These are phyloP conservation scores for Drosophila borborema DNA, from an alignment of 2,888 invertebrate species.

Conservation along the genomic window DNA sequence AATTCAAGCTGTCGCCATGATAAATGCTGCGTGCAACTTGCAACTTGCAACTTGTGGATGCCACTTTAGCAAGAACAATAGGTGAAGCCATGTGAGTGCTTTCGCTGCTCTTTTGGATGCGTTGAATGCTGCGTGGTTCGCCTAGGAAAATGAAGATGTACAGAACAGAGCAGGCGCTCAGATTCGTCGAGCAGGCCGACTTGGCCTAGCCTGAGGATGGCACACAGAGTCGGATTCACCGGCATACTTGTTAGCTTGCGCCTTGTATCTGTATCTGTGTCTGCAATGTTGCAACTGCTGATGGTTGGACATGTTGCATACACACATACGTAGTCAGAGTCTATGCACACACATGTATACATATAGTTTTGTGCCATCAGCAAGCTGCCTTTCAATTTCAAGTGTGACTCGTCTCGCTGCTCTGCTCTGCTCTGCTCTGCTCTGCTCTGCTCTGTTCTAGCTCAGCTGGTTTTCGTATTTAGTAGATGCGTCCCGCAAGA, in stretches of 20 bases:
- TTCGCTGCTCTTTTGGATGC: neutral
- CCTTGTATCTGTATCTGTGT: conserved; percentile 36
- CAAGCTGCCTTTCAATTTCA: conserved; percentile 39
- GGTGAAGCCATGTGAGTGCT: conserved; percentile 13
- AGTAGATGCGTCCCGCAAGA: conserved; percentile 64
- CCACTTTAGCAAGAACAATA: conserved; percentile 17
- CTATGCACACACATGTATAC: conserved; percentile 7
- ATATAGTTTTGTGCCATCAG: conserved; percentile 13
- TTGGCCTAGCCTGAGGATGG: conserved; percentile 53
- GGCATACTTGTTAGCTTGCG: conserved; percentile 3
- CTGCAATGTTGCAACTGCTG: conserved; percentile 48
- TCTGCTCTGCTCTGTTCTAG: conserved; percentile 60
- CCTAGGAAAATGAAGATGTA: conserved; percentile 83
- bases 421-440: conserved; percentile 54
- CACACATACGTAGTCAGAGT: conserved; percentile 1
- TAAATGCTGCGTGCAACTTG: conserved; percentile 32
- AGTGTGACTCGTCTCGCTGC: conserved; percentile 33
- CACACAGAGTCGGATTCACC: conserved; percentile 54
- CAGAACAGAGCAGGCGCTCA: conserved; percentile 80
- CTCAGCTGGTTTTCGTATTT: conserved; percentile 74
- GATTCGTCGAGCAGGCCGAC: conserved; percentile 41
- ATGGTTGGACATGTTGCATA: conserved; percentile 25
- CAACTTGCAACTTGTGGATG: conserved; percentile 41
- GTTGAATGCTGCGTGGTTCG: conserved; percentile 29
- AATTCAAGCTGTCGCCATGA: conserved; percentile 32